These are phyloP conservation scores for Natator depressus DNA, from an alignment of 2,113 vertebrate species.

Conservation along the genomic window DNA sequence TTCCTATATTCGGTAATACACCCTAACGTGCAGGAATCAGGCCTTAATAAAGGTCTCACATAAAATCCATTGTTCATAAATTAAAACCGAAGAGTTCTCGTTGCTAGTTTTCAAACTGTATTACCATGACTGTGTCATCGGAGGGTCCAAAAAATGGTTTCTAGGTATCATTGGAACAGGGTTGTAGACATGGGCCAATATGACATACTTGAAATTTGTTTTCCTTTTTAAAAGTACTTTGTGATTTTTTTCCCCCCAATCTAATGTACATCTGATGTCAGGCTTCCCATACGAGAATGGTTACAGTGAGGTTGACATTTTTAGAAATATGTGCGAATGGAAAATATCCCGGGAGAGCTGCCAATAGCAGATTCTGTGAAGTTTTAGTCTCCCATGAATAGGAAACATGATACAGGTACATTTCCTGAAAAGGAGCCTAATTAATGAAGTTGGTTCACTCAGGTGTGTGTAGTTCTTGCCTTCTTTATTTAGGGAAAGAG, in stretches of 20 bases:
- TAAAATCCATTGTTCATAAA: background rate
- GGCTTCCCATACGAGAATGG: constrained; percentile 48
- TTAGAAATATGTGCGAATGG: constrained; percentile 58
- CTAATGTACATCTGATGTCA: constrained; percentile 51
- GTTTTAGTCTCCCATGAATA: constrained; percentile 23
- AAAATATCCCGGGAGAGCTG: constrained; percentile 65
- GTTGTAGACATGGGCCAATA: background rate
- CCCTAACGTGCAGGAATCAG: background rate
- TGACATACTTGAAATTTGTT: constrained; percentile 49
- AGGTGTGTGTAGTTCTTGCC: background rate
- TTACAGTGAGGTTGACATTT: constrained; percentile 52
- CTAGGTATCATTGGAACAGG: background rate
- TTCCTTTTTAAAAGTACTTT: constrained; percentile 63
- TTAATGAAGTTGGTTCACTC: background rate
- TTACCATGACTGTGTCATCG: background rate
- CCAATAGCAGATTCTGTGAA: constrained; percentile 21
- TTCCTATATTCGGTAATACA: background rate
- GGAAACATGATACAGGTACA: constrained; percentile 18
- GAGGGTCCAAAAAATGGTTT: background rate
- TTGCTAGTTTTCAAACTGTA: background rate
- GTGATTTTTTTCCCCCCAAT: background rate
- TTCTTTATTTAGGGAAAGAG: background rate
- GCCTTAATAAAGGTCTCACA: background rate
- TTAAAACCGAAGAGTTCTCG: background rate
- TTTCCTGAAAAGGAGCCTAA: constrained; percentile 6